Evolutionary conservation across 2,888 invertebrate species (phyloP).

Genomic region (Pachymerium ferrugineum): DNA sequence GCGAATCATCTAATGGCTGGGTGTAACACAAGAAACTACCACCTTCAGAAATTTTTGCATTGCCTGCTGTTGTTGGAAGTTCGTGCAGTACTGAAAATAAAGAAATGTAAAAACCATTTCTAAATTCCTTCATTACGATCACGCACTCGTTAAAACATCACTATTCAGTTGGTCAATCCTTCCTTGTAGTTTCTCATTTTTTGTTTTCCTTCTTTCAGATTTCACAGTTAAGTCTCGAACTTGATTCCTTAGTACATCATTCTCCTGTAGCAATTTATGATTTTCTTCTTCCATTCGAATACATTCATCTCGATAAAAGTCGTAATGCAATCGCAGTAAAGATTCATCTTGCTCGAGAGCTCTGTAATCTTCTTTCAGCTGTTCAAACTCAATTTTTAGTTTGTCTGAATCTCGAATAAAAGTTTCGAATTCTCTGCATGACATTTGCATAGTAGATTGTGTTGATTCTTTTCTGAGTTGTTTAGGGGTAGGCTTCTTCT

Average conservation of each 20-base stretch:
- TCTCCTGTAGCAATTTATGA: background rate
- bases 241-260: background rate
- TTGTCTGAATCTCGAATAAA: background rate
- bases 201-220: background rate
- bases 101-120: background rate
- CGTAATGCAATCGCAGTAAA: background rate
- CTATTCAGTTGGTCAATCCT: background rate
- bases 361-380: background rate
- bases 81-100: background rate
- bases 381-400: too few species aligned
- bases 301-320: background rate
- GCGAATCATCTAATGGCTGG: too few species aligned
- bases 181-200: background rate
- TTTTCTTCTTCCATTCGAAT: background rate
- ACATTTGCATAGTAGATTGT: too few species aligned
- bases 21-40: too few species aligned
- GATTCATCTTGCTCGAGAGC: background rate
- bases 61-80: too few species aligned
- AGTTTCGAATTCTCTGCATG: background rate
- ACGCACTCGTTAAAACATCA: background rate
- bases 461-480: too few species aligned
- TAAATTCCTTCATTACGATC: background rate
- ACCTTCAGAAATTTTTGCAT: too few species aligned
- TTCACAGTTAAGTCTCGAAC: background rate
- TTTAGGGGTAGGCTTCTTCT: too few species aligned